Evolutionary conservation across 2,113 vertebrate species (phyloP).

Genomic region (Nycticryphes semicollaris): DNA sequence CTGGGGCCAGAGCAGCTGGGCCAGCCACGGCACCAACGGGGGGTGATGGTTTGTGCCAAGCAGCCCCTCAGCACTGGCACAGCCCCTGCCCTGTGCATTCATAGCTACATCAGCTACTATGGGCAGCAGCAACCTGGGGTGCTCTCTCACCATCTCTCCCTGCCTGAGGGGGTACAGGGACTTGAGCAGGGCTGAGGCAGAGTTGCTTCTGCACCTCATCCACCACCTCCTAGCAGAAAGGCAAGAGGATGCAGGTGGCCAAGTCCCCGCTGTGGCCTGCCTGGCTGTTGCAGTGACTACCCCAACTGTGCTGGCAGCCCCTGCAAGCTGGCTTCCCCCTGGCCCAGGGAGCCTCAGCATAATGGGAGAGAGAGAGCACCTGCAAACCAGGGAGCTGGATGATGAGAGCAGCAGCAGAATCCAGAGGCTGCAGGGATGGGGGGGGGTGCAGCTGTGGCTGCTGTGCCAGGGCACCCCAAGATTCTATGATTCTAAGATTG

Average conservation of each 20-base stretch:
- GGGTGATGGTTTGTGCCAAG: background rate
- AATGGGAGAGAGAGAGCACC: background rate
- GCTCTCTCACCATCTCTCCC: too few relatives aligned
- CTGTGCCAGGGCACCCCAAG: background rate
- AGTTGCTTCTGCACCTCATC: background rate
- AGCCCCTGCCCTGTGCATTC: accelerated
- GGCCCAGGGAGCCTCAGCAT: accelerated
- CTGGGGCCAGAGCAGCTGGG: background rate
- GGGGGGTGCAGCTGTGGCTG: background rate
- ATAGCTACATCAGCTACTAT: accelerated
- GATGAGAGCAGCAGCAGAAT: background rate
- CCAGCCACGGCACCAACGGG: accelerated
- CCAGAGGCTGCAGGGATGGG: background rate
- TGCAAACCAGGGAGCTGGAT: background rate
- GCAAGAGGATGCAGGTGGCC: background rate
- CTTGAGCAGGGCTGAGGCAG: background rate
- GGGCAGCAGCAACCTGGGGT: background rate
- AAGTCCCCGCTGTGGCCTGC: background rate
- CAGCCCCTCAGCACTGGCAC: background rate
- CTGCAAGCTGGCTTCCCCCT: accelerated
- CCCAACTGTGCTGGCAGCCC: accelerated
- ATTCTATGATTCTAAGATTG: background rate
- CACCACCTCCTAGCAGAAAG: background rate
- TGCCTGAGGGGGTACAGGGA: too few relatives aligned
- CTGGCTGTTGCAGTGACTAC: background rate